A percentile compares a stretch with the other conserved stretches of the same genome.
These are phyloP conservation scores for Charadrius vociferus DNA, from an alignment of 2,113 vertebrate species.

Conservation along the genomic window DNA sequence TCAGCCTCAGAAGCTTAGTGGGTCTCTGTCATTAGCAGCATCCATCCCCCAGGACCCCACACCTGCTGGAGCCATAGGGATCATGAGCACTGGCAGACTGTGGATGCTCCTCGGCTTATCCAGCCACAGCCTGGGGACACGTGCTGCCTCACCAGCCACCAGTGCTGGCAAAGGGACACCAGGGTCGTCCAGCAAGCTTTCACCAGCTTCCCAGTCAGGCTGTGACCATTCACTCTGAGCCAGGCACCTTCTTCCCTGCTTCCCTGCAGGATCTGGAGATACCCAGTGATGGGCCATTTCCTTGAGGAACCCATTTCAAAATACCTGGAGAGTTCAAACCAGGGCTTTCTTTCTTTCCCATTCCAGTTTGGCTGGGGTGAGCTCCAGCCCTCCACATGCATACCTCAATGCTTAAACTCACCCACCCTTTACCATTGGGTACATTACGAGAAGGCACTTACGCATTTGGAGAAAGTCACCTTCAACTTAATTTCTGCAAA, in stretches of 20 bases:
- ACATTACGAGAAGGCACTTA: background rate
- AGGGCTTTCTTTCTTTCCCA: background rate
- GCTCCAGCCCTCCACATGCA: background rate
- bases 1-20: background rate
- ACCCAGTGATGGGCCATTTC: background rate
- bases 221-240: background rate
- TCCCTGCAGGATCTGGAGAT: background rate
- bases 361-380: background rate
- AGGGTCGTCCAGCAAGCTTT: background rate
- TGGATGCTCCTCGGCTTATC: background rate
- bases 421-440: background rate
- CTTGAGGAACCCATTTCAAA: background rate
- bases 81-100: background rate
- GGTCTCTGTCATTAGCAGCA: background rate
- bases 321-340: background rate
- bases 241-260: background rate
- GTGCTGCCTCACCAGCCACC: background rate
- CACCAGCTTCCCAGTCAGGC: background rate
- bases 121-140: fast-evolving
- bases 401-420: background rate
- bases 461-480: background rate
- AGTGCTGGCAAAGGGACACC: background rate
- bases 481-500: background rate
- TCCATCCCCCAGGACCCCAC: background rate
- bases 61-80: background rate